Evolutionary conservation across 2,113 vertebrate species (phyloP).

Genomic region (Camelus bactrianus): DNA sequence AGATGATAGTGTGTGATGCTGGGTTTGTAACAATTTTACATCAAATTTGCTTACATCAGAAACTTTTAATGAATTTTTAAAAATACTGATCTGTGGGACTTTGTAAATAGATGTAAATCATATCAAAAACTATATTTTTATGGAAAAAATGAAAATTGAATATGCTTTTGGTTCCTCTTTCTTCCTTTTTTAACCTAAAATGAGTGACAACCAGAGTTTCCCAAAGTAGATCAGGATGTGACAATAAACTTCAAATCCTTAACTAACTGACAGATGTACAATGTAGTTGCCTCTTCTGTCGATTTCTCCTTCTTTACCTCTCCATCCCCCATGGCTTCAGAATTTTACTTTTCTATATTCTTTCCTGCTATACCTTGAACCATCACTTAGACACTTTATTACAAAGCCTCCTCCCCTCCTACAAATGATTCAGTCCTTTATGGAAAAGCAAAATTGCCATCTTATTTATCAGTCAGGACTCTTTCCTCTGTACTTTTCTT

Average conservation of each 20-base stretch:
- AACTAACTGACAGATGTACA: neutral
- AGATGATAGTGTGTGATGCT: neutral
- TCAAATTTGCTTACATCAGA: neutral
- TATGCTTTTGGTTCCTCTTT: neutral
- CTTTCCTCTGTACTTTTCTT: neutral
- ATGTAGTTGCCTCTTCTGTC: neutral
- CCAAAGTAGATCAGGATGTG: slow-evolving; percentile 27
- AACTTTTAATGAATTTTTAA: neutral
- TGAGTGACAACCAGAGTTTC: neutral
- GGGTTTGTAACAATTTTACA: neutral
- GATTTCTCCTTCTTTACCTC: neutral
- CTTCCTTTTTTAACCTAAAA: slow-evolving; percentile 4
- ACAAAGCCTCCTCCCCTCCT: neutral
- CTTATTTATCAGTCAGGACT: neutral
- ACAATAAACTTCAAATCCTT: neutral
- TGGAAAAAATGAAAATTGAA: neutral
- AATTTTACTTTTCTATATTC: neutral
- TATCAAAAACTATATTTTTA: neutral
- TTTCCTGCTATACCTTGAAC: neutral
- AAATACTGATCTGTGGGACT: neutral
- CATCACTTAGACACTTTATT: neutral
- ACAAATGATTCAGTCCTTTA: neutral
- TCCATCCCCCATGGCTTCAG: neutral
- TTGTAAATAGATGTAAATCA: neutral
- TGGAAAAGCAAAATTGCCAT: neutral